A percentile compares a stretch with the other conserved stretches of the same genome.
Evolutionary conservation across 2,797 vertebrate genomes (phyloP).

Genomic region (Choloepus didactylus): DNA sequence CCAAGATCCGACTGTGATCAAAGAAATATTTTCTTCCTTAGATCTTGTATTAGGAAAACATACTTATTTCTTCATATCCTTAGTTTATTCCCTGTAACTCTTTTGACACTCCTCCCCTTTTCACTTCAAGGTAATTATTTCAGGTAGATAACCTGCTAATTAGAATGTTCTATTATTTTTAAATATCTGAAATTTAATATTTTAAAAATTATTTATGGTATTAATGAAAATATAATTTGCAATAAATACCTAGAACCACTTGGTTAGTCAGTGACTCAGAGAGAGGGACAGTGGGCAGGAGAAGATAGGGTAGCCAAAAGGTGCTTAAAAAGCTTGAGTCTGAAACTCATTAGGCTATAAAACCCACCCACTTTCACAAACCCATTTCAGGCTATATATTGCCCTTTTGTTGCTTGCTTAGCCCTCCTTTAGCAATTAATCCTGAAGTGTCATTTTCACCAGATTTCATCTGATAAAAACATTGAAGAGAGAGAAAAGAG

Average conservation of each 20-base stretch:
- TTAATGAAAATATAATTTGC: conserved; percentile 40
- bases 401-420: conserved; percentile 46
- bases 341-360: background rate
- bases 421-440: background rate
- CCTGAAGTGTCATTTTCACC: conserved; percentile 32
- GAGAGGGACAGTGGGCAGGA: background rate
- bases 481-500: background rate
- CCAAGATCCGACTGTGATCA: conserved; percentile 67
- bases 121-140: conserved; percentile 66
- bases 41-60: conserved; percentile 64
- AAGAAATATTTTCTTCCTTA: conserved; percentile 72
- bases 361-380: background rate
- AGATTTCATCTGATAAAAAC: conserved; percentile 38
- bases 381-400: background rate
- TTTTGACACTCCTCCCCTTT: conserved; percentile 37
- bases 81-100: conserved; percentile 38
- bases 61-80: conserved; percentile 71
- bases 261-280: background rate
- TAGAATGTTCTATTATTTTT: conserved; percentile 33
- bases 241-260: background rate
- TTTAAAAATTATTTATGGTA: conserved; percentile 41
- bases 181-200: conserved; percentile 56
- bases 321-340: background rate
- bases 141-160: conserved; percentile 51
- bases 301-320: background rate